These are phyloP conservation scores for Cynocephalus volans DNA, from an alignment of 2,113 vertebrate species.

Conservation along the genomic window DNA sequence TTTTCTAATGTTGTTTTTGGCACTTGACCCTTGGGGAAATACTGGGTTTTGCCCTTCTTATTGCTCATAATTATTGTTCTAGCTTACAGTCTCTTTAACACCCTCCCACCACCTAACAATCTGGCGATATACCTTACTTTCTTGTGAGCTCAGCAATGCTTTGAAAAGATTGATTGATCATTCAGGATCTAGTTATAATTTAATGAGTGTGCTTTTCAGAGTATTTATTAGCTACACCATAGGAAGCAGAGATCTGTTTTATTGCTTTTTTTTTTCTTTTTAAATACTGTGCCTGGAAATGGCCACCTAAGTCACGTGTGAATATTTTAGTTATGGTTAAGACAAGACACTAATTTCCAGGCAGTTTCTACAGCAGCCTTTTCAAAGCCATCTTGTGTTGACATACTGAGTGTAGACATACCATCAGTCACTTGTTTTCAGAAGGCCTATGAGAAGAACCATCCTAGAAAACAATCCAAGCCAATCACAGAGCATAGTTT, in stretches of 20 bases:
- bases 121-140: neutral
- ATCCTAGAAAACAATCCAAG: neutral
- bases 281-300: neutral
- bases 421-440: neutral
- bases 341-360: neutral
- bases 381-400: neutral
- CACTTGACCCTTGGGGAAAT: neutral
- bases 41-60: neutral
- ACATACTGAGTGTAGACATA: neutral
- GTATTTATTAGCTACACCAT: neutral
- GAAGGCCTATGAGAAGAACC: neutral
- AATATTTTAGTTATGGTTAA: neutral
- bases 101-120: neutral
- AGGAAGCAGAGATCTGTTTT: neutral
- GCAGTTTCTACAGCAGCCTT: neutral
- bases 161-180: neutral
- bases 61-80: neutral
- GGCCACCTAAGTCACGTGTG: neutral
- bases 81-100: neutral
- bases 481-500: too few relatives aligned
- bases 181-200: constrained; percentile 47
- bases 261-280: neutral
- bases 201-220: constrained; percentile 30
- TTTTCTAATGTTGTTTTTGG: constrained; percentile 5
- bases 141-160: neutral